Conservation (phyloP, 2,888 invertebrate species). For the Blastobasis lacticolella region DNA sequence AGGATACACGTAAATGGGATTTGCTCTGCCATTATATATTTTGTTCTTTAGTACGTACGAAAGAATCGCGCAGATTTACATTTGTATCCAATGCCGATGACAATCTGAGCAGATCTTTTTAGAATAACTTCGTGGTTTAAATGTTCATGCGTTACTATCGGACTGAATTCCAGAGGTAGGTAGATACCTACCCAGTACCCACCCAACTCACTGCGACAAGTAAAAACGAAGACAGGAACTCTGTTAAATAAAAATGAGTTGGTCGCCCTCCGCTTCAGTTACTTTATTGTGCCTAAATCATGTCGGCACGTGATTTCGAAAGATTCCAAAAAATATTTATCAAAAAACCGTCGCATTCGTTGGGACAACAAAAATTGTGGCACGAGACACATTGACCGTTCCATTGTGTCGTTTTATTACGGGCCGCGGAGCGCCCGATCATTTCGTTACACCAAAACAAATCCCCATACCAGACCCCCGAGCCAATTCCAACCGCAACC, state of each 20-base stretch:
- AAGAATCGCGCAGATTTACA: too few relatives aligned
- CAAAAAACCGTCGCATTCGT: constrained; percentile 34
- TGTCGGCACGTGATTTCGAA: constrained; percentile 40
- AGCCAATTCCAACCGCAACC: not conserved
- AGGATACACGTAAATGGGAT: too few relatives aligned
- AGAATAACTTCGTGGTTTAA: too few relatives aligned
- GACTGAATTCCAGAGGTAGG: not conserved
- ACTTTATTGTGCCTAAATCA: constrained; percentile 28
- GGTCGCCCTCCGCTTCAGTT: not conserved
- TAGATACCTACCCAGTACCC: not conserved
- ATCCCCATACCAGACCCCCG: constrained; percentile 18
- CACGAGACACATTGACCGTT: constrained; percentile 65
- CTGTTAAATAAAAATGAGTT: too few relatives aligned
- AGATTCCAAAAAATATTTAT: constrained; percentile 38
- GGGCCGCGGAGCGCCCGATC: constrained; percentile 36
- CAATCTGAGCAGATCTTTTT: too few relatives aligned
- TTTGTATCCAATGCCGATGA: too few relatives aligned
- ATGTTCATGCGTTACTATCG: too few relatives aligned
- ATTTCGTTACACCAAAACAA: constrained; percentile 49
- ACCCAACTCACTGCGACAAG: not conserved
- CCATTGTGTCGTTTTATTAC: constrained; percentile 56
- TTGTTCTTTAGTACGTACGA: too few relatives aligned
- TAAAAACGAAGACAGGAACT: not conserved
- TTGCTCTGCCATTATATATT: too few relatives aligned
- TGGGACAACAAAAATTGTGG: constrained; percentile 51